Conservation (phyloP, 2,888 invertebrate species). For the Xanthostigma xanthostigma region DNA sequence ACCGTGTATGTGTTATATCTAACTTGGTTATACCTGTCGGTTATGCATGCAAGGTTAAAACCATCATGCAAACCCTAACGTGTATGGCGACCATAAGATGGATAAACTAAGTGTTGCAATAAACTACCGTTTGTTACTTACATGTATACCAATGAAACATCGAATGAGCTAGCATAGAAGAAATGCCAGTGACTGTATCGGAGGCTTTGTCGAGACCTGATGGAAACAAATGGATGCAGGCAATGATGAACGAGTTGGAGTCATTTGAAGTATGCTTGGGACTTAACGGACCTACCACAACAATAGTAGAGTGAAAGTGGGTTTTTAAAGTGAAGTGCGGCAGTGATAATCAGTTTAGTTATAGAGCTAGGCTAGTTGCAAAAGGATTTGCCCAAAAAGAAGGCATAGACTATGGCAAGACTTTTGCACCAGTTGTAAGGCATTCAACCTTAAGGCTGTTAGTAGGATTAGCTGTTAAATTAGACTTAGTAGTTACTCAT, state of each 20-base stretch:
- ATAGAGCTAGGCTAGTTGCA: constrained; percentile 15
- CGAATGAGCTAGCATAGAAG: too few relatives aligned
- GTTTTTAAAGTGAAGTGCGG: constrained; percentile 17
- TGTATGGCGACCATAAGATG: too few relatives aligned
- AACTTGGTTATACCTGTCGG: too few relatives aligned
- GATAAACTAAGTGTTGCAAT: too few relatives aligned
- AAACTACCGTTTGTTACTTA: background rate
- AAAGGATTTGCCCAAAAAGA: constrained; percentile 7
- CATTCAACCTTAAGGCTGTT: constrained; percentile 8
- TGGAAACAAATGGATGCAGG: constrained; percentile 12
- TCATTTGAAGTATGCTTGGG: constrained; percentile 17
- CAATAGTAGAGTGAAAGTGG: constrained; percentile 18
- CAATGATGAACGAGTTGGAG: constrained; percentile 18
- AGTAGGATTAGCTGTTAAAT: constrained; percentile 4
- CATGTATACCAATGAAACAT: constrained; percentile 6
- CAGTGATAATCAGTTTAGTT: constrained; percentile 11
- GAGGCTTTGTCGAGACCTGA: constrained; percentile 16
- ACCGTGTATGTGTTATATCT: too few relatives aligned
- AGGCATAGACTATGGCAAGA: constrained; percentile 5
- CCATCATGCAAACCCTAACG: too few relatives aligned
- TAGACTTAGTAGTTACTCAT: constrained; percentile 7
- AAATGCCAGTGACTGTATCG: constrained; percentile 10
- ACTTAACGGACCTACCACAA: constrained; percentile 13
- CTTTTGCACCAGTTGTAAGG: constrained; percentile 5
- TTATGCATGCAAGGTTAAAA: too few relatives aligned